Percentiles rank a stretch among this genome's conserved stretches.
These are phyloP conservation scores for Drosophila neonasuta DNA, from an alignment of 2,888 invertebrate genomes.

Conservation along the genomic window DNA sequence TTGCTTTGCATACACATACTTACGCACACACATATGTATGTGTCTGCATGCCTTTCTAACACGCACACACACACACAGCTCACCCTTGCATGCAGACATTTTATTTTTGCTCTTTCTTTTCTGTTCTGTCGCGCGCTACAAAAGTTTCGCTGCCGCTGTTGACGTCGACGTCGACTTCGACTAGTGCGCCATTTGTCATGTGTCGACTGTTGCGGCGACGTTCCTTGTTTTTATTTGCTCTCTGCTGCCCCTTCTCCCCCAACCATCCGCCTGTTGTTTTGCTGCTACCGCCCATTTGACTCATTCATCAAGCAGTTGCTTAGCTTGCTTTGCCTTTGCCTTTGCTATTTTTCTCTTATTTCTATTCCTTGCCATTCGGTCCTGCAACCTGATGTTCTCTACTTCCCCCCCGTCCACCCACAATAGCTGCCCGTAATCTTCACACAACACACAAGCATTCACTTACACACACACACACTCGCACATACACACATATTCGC, in stretches of 20 bases:
- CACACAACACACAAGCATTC: constrained; percentile 24
- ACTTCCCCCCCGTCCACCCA: not conserved
- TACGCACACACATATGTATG: constrained; percentile 7
- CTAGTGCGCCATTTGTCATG: constrained; percentile 72
- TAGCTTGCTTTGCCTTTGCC: constrained; percentile 44
- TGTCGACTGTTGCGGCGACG: constrained; percentile 47
- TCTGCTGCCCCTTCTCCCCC: constrained; percentile 30
- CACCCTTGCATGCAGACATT: constrained; percentile 70
- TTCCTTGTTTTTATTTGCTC: constrained; percentile 57
- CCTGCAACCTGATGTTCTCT: constrained; percentile 33
- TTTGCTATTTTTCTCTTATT: constrained; percentile 19
- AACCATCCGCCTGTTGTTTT: constrained; percentile 17
- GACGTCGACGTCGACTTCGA: constrained; percentile 17
- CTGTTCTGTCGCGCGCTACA: constrained; percentile 23
- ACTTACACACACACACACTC: constrained; percentile 15
- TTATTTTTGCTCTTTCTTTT: constrained; percentile 53
- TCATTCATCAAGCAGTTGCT: constrained; percentile 67
- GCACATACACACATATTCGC: constrained; percentile 3
- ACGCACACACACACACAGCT: constrained; percentile 14
- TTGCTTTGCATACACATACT: constrained; percentile 40
- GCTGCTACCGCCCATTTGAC: constrained; percentile 31
- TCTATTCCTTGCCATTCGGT: constrained; percentile 38
- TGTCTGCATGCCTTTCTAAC: not conserved
- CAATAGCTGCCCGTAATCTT: constrained; percentile 42
- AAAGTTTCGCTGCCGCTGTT: constrained; percentile 33